Conservation (phyloP, 2,888 invertebrate species). For the Mesorhabditis sp. region DNA sequence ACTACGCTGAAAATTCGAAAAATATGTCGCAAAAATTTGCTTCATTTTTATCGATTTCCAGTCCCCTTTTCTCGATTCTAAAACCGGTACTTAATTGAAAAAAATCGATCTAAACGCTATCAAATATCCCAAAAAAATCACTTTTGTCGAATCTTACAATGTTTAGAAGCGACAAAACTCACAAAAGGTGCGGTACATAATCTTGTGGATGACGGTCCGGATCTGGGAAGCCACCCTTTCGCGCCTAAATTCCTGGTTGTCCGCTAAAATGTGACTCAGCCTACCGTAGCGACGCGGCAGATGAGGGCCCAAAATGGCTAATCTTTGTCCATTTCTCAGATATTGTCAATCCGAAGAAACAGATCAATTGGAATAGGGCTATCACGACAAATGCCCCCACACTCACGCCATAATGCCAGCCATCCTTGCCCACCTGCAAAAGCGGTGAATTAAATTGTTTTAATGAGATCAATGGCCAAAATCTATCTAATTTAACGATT, state of each 20-base stretch:
- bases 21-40: too few species aligned
- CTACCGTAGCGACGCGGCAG: neutral
- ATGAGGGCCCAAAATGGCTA: neutral
- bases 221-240: conserved; percentile 26
- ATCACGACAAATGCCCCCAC: conserved; percentile 43
- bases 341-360: conserved; percentile 52
- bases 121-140: neutral
- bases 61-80: too few species aligned
- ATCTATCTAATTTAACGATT: too few species aligned
- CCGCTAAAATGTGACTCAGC: neutral
- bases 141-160: neutral
- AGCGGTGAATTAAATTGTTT: too few species aligned
- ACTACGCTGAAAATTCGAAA: too few species aligned
- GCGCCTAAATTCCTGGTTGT: neutral
- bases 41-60: too few species aligned
- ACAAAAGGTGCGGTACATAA: conserved; percentile 35
- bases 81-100: too few species aligned
- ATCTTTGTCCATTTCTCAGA: conserved; percentile 38
- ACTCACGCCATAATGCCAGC: conserved; percentile 49
- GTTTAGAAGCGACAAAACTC: conserved; percentile 13
- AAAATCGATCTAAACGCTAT: too few species aligned
- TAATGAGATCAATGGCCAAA: too few species aligned
- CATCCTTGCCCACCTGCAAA: conserved; percentile 30
- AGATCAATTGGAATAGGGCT: conserved; percentile 42
- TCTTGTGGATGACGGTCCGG: conserved; percentile 24